Evolutionary conservation across 2,113 vertebrate species (phyloP).

Genomic region (Ptilorrhoa leucosticta): DNA sequence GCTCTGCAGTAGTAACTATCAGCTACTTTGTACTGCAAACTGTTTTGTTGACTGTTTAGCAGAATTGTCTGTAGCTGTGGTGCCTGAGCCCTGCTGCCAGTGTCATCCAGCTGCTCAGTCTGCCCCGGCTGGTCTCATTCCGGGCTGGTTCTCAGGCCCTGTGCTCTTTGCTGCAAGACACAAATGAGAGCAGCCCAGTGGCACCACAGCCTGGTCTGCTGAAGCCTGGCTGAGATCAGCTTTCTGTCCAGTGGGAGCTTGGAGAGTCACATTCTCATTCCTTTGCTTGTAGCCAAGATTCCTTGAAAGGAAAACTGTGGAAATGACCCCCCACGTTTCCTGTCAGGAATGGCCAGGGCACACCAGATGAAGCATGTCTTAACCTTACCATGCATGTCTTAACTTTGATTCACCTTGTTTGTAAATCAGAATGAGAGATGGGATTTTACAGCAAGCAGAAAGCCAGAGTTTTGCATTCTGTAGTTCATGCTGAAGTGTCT

Average conservation of each 20-base stretch:
- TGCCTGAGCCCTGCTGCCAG: neutral
- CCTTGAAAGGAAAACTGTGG: neutral
- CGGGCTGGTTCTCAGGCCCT: neutral
- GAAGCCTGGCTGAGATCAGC: neutral
- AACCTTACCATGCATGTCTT: neutral
- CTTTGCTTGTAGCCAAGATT: neutral
- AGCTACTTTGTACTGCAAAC: neutral
- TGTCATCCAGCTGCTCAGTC: neutral
- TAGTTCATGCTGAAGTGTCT: neutral
- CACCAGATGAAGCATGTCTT: neutral
- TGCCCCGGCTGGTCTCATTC: accelerated
- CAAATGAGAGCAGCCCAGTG: neutral
- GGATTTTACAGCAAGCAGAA: neutral
- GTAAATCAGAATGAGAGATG: neutral
- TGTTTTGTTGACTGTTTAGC: neutral
- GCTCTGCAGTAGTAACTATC: neutral
- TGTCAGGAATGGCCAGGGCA: neutral
- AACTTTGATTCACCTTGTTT: neutral
- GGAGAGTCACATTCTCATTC: neutral
- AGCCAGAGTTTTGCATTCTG: neutral
- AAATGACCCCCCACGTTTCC: accelerated
- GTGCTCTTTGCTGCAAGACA: neutral
- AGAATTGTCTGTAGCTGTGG: neutral
- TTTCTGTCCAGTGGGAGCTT: neutral
- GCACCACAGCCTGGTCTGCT: neutral